Conservation (phyloP, 2,797 vertebrate species). For the Sarcophilus harrisii region DNA sequence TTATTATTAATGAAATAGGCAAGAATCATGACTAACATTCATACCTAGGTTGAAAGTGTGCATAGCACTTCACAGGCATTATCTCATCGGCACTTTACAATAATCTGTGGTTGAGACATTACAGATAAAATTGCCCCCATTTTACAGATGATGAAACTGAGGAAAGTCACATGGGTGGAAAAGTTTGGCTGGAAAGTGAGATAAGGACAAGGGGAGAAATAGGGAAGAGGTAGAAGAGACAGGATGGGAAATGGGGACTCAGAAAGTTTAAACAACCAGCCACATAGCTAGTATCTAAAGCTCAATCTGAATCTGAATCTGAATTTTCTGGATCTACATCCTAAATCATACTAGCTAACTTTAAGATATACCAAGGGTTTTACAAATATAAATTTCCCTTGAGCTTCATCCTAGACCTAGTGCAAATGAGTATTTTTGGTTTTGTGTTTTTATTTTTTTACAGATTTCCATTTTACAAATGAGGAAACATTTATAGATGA, state of each 20-base stretch:
- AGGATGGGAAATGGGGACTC: not conserved
- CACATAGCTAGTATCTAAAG: not conserved
- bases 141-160: not conserved
- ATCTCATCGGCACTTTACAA: not conserved
- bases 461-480: not conserved
- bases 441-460: not conserved
- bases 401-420: not conserved
- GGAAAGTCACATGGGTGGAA: not conserved
- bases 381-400: not conserved
- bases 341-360: not conserved
- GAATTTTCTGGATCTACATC: not conserved
- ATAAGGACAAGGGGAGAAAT: not conserved
- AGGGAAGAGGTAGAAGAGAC: not conserved
- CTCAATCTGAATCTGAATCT: not conserved
- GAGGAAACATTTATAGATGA: not conserved
- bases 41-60: not conserved
- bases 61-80: not conserved
- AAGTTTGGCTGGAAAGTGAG: not conserved
- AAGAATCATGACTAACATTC: not conserved
- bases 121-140: not conserved
- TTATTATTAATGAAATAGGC: not conserved
- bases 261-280: not conserved
- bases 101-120: not conserved
- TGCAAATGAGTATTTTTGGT: not conserved
- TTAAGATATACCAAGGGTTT: not conserved